Evolutionary conservation across 2,888 invertebrate species (phyloP).

Genomic region (Cheilosia grossa): DNA sequence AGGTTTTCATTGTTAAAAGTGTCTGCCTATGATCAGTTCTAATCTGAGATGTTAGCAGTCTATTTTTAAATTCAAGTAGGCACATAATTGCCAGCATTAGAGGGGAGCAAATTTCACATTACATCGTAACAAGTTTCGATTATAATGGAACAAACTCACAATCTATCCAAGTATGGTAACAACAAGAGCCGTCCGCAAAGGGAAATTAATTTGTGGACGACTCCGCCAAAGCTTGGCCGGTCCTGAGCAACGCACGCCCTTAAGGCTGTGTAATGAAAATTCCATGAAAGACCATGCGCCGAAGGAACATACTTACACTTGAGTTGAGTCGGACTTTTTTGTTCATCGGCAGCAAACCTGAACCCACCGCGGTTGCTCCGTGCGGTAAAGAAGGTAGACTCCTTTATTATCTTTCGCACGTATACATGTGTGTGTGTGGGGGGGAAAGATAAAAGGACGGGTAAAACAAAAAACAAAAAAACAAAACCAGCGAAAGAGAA

Average conservation of each 20-base stretch:
- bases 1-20: not conserved
- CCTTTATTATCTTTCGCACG: slow-evolving; percentile 61
- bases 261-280: slow-evolving; percentile 44
- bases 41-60: slow-evolving; percentile 2
- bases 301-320: slow-evolving; percentile 52
- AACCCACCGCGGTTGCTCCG: slow-evolving; percentile 60
- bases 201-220: slow-evolving; percentile 64
- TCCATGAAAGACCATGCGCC: slow-evolving; percentile 44
- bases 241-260: slow-evolving; percentile 52
- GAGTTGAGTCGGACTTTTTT: slow-evolving; percentile 59
- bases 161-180: slow-evolving; percentile 57
- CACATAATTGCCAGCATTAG: slow-evolving; percentile 42
- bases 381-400: slow-evolving; percentile 39
- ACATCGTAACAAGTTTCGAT: slow-evolving; percentile 66
- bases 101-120: slow-evolving; percentile 46
- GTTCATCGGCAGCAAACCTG: slow-evolving; percentile 52
- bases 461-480: slow-evolving; percentile 24
- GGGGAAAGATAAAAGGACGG: slow-evolving; percentile 60
- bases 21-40: not conserved
- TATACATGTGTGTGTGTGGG: slow-evolving; percentile 11
- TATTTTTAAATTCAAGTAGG: slow-evolving; percentile 8
- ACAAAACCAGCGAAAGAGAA: slow-evolving; percentile 43
- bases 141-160: slow-evolving; percentile 20
- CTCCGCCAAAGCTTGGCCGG: slow-evolving; percentile 56
- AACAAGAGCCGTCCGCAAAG: slow-evolving; percentile 41